These are phyloP conservation scores for Meandrina meandrites DNA, from an alignment of 92 coral and sea anemone species.

Conservation along the genomic window DNA sequence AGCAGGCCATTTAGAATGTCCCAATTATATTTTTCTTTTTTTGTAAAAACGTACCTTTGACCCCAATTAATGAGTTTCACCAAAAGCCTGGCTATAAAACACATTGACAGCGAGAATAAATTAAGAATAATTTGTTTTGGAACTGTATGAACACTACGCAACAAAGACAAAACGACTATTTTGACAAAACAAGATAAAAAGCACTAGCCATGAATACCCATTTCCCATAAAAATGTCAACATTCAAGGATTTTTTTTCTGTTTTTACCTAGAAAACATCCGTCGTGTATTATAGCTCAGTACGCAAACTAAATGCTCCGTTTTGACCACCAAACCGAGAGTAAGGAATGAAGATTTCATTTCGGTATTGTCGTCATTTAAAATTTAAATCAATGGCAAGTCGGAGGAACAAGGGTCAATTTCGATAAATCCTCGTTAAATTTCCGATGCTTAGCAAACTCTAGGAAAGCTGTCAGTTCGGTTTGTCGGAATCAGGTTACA, in stretches of 20 bases:
- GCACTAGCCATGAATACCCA: neutral
- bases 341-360: neutral
- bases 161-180: neutral
- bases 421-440: neutral
- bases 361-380: neutral
- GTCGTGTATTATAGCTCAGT: constrained; percentile 5
- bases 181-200: neutral
- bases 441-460: neutral
- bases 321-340: constrained; percentile 17
- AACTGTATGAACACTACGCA: constrained; percentile 2
- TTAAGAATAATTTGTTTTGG: constrained; percentile 21
- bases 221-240: constrained; percentile 21
- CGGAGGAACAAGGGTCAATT: constrained; percentile 8
- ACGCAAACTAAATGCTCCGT: constrained; percentile 4
- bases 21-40: neutral
- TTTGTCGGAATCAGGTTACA: neutral
- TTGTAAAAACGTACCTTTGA: neutral
- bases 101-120: constrained; percentile 12
- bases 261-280: constrained; percentile 2
- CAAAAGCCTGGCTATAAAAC: constrained; percentile 19
- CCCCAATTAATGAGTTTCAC: constrained; percentile 21
- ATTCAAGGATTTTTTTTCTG: neutral
- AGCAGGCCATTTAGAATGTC: neutral
- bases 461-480: neutral
- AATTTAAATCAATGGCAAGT: constrained; percentile 4